Conservation (phyloP, 2,113 vertebrate species). For the Tinamus guttatus region DNA sequence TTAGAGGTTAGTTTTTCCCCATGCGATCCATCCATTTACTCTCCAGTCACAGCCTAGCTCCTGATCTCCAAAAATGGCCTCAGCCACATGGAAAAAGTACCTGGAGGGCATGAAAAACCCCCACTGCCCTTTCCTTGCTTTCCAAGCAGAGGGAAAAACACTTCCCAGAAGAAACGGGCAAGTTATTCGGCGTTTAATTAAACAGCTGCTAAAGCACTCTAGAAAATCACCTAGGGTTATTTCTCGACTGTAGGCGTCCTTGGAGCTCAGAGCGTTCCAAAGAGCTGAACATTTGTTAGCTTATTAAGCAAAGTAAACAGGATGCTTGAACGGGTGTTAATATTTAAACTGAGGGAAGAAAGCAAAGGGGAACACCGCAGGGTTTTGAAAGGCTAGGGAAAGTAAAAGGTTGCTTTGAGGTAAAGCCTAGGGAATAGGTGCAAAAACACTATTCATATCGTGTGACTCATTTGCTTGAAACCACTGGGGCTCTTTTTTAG, state of each 20-base stretch:
- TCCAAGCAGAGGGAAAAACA: conserved; percentile 28
- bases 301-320: conserved; percentile 60
- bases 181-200: conserved; percentile 49
- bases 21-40: background rate
- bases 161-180: conserved; percentile 16
- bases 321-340: conserved; percentile 30
- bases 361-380: background rate
- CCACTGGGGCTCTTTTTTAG: background rate
- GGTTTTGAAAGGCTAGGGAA: background rate
- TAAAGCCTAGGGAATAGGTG: conserved; percentile 32
- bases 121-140: background rate
- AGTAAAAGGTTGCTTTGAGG: conserved; percentile 11
- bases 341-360: conserved; percentile 31
- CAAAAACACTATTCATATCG: conserved; percentile 35
- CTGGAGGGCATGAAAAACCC: background rate
- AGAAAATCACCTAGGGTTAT: conserved; percentile 16
- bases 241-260: background rate
- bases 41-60: background rate
- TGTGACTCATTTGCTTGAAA: conserved; percentile 16
- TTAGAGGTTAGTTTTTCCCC: background rate
- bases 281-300: background rate
- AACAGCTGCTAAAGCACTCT: conserved; percentile 6
- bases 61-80: background rate
- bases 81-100: background rate
- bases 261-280: conserved; percentile 9